Conservation (phyloP, 2,888 invertebrate species). For the Epinotia nisella region DNA sequence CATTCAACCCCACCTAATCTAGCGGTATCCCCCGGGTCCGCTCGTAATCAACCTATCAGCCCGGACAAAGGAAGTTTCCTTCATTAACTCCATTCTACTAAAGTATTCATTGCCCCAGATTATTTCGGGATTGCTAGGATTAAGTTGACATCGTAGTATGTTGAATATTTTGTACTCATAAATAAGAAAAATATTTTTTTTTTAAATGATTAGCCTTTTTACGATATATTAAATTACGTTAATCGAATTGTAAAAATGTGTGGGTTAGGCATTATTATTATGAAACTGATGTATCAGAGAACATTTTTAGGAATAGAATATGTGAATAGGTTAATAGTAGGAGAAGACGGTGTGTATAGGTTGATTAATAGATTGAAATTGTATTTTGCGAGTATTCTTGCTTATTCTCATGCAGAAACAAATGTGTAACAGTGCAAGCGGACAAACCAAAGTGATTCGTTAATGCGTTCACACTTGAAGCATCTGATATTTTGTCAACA, state of each 20-base stretch:
- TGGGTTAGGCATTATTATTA: too few relatives aligned
- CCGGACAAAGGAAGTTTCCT: constrained; percentile 76
- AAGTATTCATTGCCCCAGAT: constrained; percentile 74
- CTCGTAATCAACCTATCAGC: constrained; percentile 73
- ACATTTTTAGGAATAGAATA: too few relatives aligned
- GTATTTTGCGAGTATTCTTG: too few relatives aligned
- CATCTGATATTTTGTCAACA: too few relatives aligned
- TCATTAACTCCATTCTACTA: constrained; percentile 76
- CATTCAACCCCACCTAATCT: constrained; percentile 36
- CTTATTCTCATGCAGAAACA: too few relatives aligned
- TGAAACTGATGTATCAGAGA: too few relatives aligned
- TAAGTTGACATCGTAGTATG: constrained; percentile 28
- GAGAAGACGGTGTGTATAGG: too few relatives aligned
- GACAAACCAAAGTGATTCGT: too few relatives aligned
- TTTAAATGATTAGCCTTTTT: neutral
- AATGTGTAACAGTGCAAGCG: too few relatives aligned
- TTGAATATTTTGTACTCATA: neutral
- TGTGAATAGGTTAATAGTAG: too few relatives aligned
- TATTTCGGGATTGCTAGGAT: constrained; percentile 38
- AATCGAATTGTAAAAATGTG: neutral
- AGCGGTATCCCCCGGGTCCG: constrained; percentile 48
- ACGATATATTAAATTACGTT: neutral
- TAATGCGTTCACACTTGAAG: too few relatives aligned
- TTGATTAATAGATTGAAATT: too few relatives aligned
- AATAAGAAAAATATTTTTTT: neutral